phyloP scores from a whole-genome alignment of 2,113 vertebrate species.

The Glaucomys volans region DNA sequence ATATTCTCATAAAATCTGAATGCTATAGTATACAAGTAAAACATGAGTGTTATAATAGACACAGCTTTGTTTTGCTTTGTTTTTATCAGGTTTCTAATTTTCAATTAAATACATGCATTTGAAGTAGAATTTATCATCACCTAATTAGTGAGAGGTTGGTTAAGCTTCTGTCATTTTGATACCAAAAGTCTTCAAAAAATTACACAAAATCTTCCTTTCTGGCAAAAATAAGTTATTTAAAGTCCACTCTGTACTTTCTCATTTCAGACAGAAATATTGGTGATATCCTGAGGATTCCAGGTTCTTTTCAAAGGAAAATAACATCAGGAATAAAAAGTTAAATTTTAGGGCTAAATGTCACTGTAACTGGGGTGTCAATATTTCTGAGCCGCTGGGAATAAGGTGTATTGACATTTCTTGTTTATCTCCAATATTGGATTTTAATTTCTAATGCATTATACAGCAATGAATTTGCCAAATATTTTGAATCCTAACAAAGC shows the following conservation, averaged over 20 bases:
- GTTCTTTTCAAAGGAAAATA: not conserved
- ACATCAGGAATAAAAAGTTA: not conserved
- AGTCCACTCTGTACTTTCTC: accelerated
- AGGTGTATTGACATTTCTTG: not conserved
- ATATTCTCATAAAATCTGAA: not conserved
- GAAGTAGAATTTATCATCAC: not conserved
- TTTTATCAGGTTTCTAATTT: not conserved
- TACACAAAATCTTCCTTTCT: not conserved
- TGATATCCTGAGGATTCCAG: not conserved
- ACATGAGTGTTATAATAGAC: not conserved
- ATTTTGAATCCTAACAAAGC: not conserved
- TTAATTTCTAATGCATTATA: not conserved
- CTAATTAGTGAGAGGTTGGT: not conserved
- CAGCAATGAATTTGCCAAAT: not conserved
- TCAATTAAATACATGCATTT: not conserved
- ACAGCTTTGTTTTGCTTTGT: not conserved
- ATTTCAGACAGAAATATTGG: not conserved
- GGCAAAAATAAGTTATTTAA: not conserved
- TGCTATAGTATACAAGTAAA: too few relatives aligned
- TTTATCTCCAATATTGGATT: not conserved
- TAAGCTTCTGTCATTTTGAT: not conserved
- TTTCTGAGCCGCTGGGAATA: not conserved
- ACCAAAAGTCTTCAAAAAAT: not conserved
- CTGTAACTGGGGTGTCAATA: not conserved
- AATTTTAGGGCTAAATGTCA: not conserved